Evolutionary conservation across 23 tunicate genomes (phyloP), one percentile per base, ranked within the genome.

Genomic region (Botrylloides violaceus): DNA sequence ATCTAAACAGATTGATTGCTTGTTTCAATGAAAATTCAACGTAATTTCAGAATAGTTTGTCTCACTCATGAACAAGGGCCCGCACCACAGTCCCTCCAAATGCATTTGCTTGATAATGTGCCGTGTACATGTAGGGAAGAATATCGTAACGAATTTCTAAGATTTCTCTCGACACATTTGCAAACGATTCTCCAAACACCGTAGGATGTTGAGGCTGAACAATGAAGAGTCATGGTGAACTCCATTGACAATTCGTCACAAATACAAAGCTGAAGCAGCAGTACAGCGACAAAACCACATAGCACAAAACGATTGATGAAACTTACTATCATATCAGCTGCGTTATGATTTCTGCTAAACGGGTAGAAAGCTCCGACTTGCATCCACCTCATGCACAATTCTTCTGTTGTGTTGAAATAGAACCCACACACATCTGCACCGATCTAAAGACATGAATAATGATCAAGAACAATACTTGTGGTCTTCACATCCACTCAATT

Each of bases 351-450:
- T 82, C 99, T 70, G 58, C 95, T 81, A 34, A 77, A 94, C 3
- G 99, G 99, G 71, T 86, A 94, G 50, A 94, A 94, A 19, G 99
- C 99, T 26, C 99, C 99, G 32, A 94, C 84, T 78, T 94, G 95
- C 82, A 68, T 86, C 99, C 99, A 94, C 58, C 99, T 37, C 71
- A 72, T 80, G 38, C 99, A 94, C 95, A 94, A 72, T 34, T 89
- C 87, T 3, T 70, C 75, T 6, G 99, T 86, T n/a, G 99, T 59
- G 68, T 86, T 81, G 81, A 71, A 83, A 75, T 77, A 94, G 59
- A 94, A 94, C 20, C 99, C 99, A 56, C 99, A 94, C 2, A 94
- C 71, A 36, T 94, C 99, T 0, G 99, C 99, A 0, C 99, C 99
- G 26, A 83, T 56, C 96, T 88, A 58, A n/a, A n/a, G n/a, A 23